phyloP scores from a whole-genome alignment of 2,888 invertebrate genomes.

The Synanthedon myopaeformis region DNA sequence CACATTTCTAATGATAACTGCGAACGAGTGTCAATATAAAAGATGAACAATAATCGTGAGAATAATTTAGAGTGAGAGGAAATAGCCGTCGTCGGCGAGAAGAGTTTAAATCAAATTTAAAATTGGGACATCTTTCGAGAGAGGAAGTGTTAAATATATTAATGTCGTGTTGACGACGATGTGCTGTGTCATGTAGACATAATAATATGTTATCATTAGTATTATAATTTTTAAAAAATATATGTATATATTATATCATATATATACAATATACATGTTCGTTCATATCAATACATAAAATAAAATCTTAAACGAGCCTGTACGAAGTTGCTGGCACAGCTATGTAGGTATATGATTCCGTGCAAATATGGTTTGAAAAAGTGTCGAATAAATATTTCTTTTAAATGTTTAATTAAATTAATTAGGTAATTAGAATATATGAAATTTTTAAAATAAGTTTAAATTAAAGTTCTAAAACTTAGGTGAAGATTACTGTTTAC shows the following conservation, averaged over 20 bases:
- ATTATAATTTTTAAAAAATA: too few relatives aligned
- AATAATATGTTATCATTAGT: constrained; percentile 22
- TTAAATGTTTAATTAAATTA: constrained; percentile 6
- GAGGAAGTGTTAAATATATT: constrained; percentile 61
- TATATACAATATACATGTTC: too few relatives aligned
- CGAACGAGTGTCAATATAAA: constrained; percentile 24
- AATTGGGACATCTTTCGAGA: constrained; percentile 64
- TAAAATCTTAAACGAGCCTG: too few relatives aligned
- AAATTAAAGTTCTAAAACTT: too few relatives aligned
- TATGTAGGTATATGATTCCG: too few relatives aligned
- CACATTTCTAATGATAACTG: constrained; percentile 20
- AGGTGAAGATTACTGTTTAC: too few relatives aligned
- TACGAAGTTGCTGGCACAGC: too few relatives aligned
- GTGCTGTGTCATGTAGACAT: constrained; percentile 29
- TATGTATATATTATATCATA: too few relatives aligned
- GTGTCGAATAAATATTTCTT: constrained; percentile 9
- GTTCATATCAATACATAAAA: constrained; percentile 3
- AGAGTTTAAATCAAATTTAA: constrained; percentile 62
- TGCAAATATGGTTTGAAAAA: constrained; percentile 1
- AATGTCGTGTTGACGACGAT: constrained; percentile 36
- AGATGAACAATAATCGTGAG: constrained; percentile 28
- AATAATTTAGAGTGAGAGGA: constrained; percentile 36
- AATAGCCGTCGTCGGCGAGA: constrained; percentile 59
- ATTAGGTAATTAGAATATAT: too few relatives aligned
- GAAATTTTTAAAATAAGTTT: too few relatives aligned